Base-by-base conservation (phyloP, 1,140 invertebrate genomes). In the Scaptomyza graminum region DNA sequence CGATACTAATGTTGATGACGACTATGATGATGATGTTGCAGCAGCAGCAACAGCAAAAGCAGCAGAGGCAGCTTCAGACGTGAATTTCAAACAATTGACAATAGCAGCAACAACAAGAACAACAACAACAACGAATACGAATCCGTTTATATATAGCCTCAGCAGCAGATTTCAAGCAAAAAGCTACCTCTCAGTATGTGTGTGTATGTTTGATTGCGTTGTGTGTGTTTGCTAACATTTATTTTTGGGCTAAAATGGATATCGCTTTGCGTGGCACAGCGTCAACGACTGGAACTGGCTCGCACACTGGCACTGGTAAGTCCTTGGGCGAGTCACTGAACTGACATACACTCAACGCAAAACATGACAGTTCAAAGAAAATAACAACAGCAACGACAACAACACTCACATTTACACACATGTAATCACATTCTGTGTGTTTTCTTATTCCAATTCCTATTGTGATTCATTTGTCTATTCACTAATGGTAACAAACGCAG, bases 201-300 rank as follows among this genome's bases (percentile, higher is more conserved):
- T 50, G 78, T 54, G 72, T 70, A 64, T 66, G 65, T 71, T 72
- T 56, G 69, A 28, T 25, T 74, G 63, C 18, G 55, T 57, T 65
- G 72, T 70, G 71, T 81, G 66, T 60, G 76, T 46, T 56, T 81
- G 65, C 52, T 74, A 61, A 57, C 57, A 57, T 64, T 72, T 83
- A 68, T 78, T 78, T 78, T 74, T 69, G 61, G 55, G 56, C 34
- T 69, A 89, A 89, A 90, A 90, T 90, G 81, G 87, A 84, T 80
- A 85, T 89, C 76, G 82, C 71, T 52, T 62, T 82, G 71, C 74
- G 83, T 64, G 70, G 82, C 74, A 78, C 71, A 63, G 52, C 63
- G 63, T 59, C 62, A 71, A 22, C 59, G 18, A 49, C 39, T 41
- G 49, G 39, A 46, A 78, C 72, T 69, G 76, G 71, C 62, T 68